Evolutionary conservation across 1,140 invertebrate genomes (phyloP), one percentile per base, ranked within the genome.

Genomic region (Theocolax elegans): DNA sequence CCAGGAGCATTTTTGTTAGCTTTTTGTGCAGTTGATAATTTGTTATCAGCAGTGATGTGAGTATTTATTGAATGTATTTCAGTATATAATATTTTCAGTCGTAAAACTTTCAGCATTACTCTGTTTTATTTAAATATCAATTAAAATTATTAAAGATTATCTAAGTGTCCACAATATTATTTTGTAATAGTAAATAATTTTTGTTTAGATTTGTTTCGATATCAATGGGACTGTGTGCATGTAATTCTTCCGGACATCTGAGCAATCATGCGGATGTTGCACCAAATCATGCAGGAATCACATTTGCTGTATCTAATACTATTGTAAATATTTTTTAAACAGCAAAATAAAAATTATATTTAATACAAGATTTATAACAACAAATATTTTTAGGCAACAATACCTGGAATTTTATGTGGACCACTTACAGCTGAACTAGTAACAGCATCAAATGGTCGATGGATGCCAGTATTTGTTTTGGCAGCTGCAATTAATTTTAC

Each of bases 191-290:
- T 35, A 35, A 35, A 35, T 35, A 35, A 6, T 67, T 27, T 67
- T n/a, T n/a, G n/a, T 74, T 35, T 77, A 92, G 91, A 71, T 90
- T 93, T 79, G 89, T 94, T 31, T 92, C 92, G 3, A 89, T 94
- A 75, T 92, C 92, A 8, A 92, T 94, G 90, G 92, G 92, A 9
- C 81, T 94, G 21, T 92, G 91, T 79, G 92, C 92, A 0, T 92
- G 91, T 77, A 94, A 94, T 80, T 92, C 92, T 42, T 91, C 92
- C 15, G 93, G 93, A 21, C 92, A 94, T 82, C 82, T 94, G 13
- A 92, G 91, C 78, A 94, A 94, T 81, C 93, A 94, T 79, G 91
- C 92, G 7, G 93, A 94, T 75, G 87, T 94, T 23, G 92, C 92
- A 4, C 92, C 92, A 2, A 92, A 92, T 86, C 91, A 93, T 85